Conservation (phyloP, 1,140 invertebrate species). For the Gryllus bimaculatus region DNA sequence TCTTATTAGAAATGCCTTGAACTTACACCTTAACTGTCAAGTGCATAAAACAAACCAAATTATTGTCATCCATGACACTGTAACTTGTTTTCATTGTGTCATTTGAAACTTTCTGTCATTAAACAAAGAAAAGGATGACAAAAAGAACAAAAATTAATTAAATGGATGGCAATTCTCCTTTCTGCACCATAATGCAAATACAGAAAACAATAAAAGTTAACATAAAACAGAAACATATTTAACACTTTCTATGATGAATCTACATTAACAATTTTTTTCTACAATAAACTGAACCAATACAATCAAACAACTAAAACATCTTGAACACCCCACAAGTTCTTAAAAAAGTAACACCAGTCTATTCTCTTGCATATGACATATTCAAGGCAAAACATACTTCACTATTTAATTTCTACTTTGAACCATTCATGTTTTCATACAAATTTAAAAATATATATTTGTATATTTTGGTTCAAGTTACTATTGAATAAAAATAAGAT, state of each 20-base stretch:
- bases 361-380: slow-evolving; percentile 12
- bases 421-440: not conserved
- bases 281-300: slow-evolving; percentile 11
- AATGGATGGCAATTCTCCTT: not conserved
- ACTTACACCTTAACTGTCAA: slow-evolving; percentile 7
- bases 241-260: slow-evolving; percentile 8
- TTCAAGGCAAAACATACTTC: slow-evolving; percentile 11
- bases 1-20: not conserved
- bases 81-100: not conserved
- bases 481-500: not conserved
- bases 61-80: slow-evolving; percentile 18
- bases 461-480: not conserved
- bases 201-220: slow-evolving; percentile 13
- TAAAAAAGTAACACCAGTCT: slow-evolving; percentile 8
- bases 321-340: slow-evolving; percentile 12
- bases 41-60: slow-evolving; percentile 16
- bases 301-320: slow-evolving; percentile 9
- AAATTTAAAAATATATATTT: not conserved
- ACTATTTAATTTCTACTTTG: not conserved
- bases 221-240: slow-evolving; percentile 11
- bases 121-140: not conserved
- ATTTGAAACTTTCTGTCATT: not conserved
- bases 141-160: not conserved
- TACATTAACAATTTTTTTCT: slow-evolving; percentile 16
- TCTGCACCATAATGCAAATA: not conserved